Conservation (phyloP, 2,888 invertebrate species). For the Tineola bisselliella region DNA sequence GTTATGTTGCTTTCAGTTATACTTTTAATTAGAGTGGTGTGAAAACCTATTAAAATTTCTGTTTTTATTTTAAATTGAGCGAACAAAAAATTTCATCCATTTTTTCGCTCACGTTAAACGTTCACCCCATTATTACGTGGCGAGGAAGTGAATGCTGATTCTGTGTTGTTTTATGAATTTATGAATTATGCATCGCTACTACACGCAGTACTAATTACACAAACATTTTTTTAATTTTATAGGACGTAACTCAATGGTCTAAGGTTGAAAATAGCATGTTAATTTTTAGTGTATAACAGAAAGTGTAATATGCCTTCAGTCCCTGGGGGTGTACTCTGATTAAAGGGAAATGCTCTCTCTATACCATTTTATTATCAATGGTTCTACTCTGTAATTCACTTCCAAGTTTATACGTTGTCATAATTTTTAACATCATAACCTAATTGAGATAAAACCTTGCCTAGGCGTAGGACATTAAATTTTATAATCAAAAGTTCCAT, state of each 20-base stretch:
- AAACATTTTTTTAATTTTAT: background rate
- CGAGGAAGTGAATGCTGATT: constrained; percentile 24
- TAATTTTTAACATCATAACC: background rate
- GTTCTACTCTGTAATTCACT: background rate
- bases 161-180: constrained; percentile 29
- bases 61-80: background rate
- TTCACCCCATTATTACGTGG: constrained; percentile 21
- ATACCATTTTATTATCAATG: constrained; percentile 5
- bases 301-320: background rate
- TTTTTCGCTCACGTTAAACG: background rate
- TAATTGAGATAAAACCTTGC: background rate
- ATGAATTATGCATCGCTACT: constrained; percentile 8
- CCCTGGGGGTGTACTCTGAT: background rate
- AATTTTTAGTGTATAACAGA: background rate
- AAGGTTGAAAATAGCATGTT: background rate
- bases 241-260: background rate
- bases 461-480: background rate
- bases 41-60: background rate
- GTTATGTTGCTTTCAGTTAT: background rate
- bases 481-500: background rate
- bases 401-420: background rate
- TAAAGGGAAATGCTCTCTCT: constrained; percentile 4
- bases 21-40: background rate
- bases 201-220: background rate
- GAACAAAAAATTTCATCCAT: background rate